These are phyloP conservation scores for Alouatta palliata DNA, from an alignment of 2,113 vertebrate species.

Conservation along the genomic window DNA sequence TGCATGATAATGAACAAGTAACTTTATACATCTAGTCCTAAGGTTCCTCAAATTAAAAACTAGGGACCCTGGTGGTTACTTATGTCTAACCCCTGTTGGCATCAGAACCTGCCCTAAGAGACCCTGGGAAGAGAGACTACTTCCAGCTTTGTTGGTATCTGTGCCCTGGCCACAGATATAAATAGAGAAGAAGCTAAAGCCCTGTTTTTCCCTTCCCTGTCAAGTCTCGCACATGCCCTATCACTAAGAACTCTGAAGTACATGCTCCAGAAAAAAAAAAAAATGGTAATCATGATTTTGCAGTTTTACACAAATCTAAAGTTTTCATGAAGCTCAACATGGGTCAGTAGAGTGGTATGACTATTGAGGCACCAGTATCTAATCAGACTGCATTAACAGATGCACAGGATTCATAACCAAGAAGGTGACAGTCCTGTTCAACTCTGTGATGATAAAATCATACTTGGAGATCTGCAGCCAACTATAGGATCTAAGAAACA, in stretches of 20 bases:
- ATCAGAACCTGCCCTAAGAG: neutral
- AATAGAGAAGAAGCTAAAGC: neutral
- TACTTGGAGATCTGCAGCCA: neutral
- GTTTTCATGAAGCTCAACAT: slow-evolving; percentile 54
- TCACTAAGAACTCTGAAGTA: slow-evolving; percentile 43
- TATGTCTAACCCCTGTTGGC: slow-evolving; percentile 41
- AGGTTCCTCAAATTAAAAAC: slow-evolving; percentile 44
- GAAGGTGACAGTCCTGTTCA: neutral
- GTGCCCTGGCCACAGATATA: slow-evolving; percentile 18
- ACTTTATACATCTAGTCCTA: slow-evolving; percentile 15
- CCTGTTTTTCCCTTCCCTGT: neutral
- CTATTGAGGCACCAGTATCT: neutral
- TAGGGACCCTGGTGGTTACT: neutral
- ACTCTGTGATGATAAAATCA: slow-evolving; percentile 1
- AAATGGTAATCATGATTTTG: neutral
- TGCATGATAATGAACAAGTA: neutral
- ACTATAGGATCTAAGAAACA: slow-evolving; percentile 46
- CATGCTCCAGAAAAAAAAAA: neutral
- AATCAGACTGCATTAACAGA: neutral
- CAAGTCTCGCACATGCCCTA: neutral
- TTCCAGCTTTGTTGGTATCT: neutral
- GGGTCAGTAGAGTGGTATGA: neutral
- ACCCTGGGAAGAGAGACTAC: slow-evolving; percentile 5
- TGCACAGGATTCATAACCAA: neutral
- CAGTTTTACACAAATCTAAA: neutral